A percentile compares a stretch with the other conserved stretches of the same genome.
phyloP scores from a whole-genome alignment of 2,113 vertebrate species.

The Dasyprocta punctata region DNA sequence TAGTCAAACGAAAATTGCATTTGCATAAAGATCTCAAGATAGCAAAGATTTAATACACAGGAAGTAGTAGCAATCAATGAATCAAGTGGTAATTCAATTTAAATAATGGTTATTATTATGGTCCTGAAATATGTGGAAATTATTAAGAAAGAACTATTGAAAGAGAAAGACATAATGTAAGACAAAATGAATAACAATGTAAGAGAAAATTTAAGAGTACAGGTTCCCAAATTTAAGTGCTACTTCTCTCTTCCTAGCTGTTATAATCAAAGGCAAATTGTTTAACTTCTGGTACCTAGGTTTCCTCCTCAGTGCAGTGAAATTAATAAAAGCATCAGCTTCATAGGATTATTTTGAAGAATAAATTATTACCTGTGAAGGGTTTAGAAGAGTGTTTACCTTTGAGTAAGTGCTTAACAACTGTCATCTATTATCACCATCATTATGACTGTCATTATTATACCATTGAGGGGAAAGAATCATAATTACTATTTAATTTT shows the following conservation, averaged over 20 bases:
- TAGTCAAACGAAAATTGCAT: conserved; percentile 62
- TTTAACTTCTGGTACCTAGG: conserved; percentile 30
- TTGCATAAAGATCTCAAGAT: conserved; percentile 71
- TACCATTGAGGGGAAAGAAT: background rate
- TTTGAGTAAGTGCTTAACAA: background rate
- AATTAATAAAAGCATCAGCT: background rate
- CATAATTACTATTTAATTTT: conserved; percentile 32
- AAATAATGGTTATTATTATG: conserved; percentile 53
- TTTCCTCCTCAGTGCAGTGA: conserved; percentile 28
- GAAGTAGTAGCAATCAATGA: conserved; percentile 68
- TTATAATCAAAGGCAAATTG: conserved; percentile 53
- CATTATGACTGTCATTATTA: background rate
- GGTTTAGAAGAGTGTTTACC: conserved; percentile 13
- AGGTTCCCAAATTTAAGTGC: background rate
- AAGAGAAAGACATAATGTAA: conserved; percentile 59
- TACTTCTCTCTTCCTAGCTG: conserved; percentile 7
- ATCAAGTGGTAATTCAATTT: conserved; percentile 40
- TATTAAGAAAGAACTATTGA: conserved; percentile 52
- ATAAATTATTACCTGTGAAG: background rate
- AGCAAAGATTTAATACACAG: conserved; percentile 36
- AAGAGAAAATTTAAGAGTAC: conserved; percentile 1
- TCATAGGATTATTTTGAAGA: background rate
- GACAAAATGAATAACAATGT: conserved; percentile 24
- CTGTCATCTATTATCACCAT: background rate
- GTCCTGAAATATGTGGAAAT: background rate